Evolutionary conservation across 23 tunicate species (phyloP).

Genomic region (Clavelina lepadiformis): DNA sequence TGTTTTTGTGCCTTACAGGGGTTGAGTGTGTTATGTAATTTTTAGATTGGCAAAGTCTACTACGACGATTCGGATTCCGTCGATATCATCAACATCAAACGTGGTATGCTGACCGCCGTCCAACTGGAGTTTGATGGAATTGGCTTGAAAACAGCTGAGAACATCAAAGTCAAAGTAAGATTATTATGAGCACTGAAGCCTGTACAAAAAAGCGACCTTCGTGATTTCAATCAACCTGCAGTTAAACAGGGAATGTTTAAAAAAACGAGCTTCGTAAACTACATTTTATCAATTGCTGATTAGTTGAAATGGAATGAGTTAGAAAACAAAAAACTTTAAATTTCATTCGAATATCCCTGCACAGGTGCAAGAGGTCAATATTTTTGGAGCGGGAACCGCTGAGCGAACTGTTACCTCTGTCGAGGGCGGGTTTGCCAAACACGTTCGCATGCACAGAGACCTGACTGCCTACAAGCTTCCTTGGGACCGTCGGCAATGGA

Average conservation of each 20-base stretch:
- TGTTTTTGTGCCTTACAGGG: too few relatives aligned
- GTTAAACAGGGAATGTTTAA: too few relatives aligned
- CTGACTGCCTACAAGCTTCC: constrained; percentile 17
- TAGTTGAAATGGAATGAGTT: too few relatives aligned
- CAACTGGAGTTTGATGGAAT: constrained; percentile 28
- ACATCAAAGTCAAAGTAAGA: neutral
- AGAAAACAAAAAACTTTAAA: too few relatives aligned
- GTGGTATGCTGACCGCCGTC: constrained; percentile 39
- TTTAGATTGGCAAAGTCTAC: constrained; percentile 36
- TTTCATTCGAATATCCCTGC: too few relatives aligned
- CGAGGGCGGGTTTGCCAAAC: constrained; percentile 6
- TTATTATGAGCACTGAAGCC: too few relatives aligned
- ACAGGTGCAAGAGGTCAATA: constrained; percentile 26
- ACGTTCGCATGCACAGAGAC: constrained; percentile 12
- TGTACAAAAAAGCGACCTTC: too few relatives aligned
- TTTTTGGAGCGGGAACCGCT: constrained; percentile 29
- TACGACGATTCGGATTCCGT: constrained; percentile 18
- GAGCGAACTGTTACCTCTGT: constrained; percentile 9
- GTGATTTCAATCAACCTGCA: too few relatives aligned
- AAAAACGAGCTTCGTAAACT: too few relatives aligned
- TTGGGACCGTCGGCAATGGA: constrained; percentile 22
- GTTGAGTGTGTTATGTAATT: too few relatives aligned
- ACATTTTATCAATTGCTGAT: too few relatives aligned
- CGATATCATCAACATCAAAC: constrained; percentile 50
- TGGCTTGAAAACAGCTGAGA: neutral